Evolutionary conservation across 1,140 invertebrate species (phyloP), one percentile per base, ranked within the genome.

Genomic region (Drosophila lacteicornis): DNA sequence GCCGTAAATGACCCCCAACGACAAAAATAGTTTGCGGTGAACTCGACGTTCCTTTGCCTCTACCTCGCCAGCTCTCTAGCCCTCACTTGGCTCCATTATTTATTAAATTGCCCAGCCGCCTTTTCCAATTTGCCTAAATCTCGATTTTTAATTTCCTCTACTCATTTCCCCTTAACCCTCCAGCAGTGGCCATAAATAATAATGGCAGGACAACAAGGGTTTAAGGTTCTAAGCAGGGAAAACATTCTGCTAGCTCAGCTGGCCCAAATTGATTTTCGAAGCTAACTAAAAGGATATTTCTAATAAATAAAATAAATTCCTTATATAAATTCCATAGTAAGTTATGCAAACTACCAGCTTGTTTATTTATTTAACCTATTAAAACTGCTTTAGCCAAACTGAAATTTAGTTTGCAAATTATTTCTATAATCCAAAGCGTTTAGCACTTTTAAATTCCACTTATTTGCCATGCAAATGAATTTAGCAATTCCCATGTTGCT

Each of bases 21-120:
- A 74, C 27, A 60, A 60, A 73, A 74, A 74, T 74, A 74, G 70
- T 73, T 74, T 73, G 67, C 56, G 55, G 55, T 40, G 30, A 60
- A 74, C 55, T 73, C 69, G 33, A 43, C 70, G 51, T 22, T 13
- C 50, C 53, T 38, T 25, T 50, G 51, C 19, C 27, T 25, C 4
- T 38, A 4, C 51, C 53, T 46, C n/a, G 30, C 38, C 25, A 36
- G 25, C 19, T 36, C 15, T 40, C 30, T 40, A n/a, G 19, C 30
- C 38, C 47, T 3, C 30, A 22, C 49, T 47, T 68, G 55, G 25
- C 36, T 40, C 53, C 30, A 68, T 70, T 47, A 70, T 70, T 70
- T 70, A 70, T 68, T 70, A 56, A 70, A 68, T 36, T 55, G 33
- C 22, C 17, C 30, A 56, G 36, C 53, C 9, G 53, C 38, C 53